phyloP scores from a whole-genome alignment of 2,888 invertebrate genomes.

The Tridacna gigas region DNA sequence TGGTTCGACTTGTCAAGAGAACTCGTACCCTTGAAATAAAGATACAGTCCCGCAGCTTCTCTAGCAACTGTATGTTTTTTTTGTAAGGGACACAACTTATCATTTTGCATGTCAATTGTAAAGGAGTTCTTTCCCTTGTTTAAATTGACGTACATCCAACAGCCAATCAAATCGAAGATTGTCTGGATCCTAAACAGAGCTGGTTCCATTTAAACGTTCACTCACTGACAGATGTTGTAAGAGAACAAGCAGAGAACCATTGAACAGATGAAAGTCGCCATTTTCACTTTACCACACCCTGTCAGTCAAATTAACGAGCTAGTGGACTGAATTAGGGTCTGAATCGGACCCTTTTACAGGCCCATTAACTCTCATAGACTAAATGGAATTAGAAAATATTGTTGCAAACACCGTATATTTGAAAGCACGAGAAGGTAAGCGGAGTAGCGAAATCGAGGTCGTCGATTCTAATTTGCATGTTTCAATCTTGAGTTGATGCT shows the following conservation, averaged over 20 bases:
- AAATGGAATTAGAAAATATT: constrained; percentile 85
- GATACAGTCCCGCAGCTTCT: too few species aligned
- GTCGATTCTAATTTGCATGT: constrained; percentile 22
- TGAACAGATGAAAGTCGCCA: constrained; percentile 67
- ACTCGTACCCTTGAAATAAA: too few species aligned
- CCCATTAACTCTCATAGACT: constrained; percentile 71
- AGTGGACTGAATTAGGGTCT: constrained; percentile 77
- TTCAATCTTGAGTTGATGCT: neutral
- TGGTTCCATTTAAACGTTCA: constrained; percentile 31
- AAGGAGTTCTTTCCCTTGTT: constrained; percentile 40
- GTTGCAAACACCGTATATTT: constrained; percentile 85
- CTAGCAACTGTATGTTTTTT: too few species aligned
- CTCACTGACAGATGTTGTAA: constrained; percentile 1
- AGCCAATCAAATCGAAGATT: constrained; percentile 45
- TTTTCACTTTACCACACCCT: constrained; percentile 81
- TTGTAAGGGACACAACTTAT: neutral
- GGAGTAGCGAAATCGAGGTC: constrained; percentile 29
- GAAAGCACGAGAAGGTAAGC: constrained; percentile 85
- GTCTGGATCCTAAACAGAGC: constrained; percentile 34
- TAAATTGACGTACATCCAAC: constrained; percentile 55
- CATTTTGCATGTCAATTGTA: neutral
- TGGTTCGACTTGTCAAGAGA: too few species aligned
- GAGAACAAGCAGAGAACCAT: constrained; percentile 3
- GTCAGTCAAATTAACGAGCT: constrained; percentile 68
- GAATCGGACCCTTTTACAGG: constrained; percentile 76